Percentiles rank a stretch among this genome's conserved stretches.
phyloP scores from a whole-genome alignment of 1,140 invertebrate genomes.

The Laupala kohalensis region DNA sequence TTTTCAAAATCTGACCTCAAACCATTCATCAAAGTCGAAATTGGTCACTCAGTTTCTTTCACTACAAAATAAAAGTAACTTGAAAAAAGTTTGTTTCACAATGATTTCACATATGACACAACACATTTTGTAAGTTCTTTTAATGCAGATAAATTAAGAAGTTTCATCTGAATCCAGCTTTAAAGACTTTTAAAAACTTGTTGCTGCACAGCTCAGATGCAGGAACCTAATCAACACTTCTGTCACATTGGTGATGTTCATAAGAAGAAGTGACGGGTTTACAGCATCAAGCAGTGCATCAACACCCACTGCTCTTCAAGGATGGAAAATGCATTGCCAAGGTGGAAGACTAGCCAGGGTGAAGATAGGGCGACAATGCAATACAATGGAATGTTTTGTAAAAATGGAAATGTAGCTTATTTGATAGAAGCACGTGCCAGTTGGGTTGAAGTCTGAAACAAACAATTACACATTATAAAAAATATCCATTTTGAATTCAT shows the following conservation, averaged over 20 bases:
- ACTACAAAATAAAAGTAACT: too few relatives aligned
- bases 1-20: too few relatives aligned
- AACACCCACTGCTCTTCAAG: background rate
- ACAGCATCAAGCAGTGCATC: background rate
- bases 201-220: background rate
- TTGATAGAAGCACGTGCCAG: background rate
- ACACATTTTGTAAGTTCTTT: too few relatives aligned
- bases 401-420: background rate
- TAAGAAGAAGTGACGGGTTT: background rate
- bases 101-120: background rate
- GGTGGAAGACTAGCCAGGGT: background rate
- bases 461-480: background rate
- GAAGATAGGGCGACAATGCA: background rate
- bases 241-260: background rate
- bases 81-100: background rate
- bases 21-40: too few relatives aligned
- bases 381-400: background rate
- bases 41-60: too few relatives aligned
- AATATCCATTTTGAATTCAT: too few relatives aligned
- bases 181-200: background rate
- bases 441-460: background rate
- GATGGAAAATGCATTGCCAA: background rate
- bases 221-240: background rate
- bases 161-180: background rate
- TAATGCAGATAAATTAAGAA: background rate